Evolutionary conservation across 2,797 vertebrate species (phyloP).

Genomic region (Mormyrus proboscirostris): DNA sequence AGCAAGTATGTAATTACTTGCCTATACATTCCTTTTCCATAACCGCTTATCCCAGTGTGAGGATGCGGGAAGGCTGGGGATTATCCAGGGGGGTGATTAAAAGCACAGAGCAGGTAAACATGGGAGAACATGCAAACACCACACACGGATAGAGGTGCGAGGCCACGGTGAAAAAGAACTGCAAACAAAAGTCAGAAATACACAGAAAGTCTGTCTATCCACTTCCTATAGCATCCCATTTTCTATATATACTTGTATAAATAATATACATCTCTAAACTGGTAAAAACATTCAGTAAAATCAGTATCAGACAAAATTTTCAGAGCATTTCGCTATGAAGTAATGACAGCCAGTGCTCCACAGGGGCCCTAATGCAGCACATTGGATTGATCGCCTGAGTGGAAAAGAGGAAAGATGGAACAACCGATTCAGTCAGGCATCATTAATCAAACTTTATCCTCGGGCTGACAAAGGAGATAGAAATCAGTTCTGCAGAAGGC

Average conservation of each 20-base stretch:
- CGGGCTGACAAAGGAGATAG: not conserved
- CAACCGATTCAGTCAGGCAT: slow-evolving; percentile 17
- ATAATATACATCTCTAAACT: slow-evolving; percentile 8
- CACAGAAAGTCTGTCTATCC: not conserved
- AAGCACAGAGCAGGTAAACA: not conserved
- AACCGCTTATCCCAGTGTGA: not conserved
- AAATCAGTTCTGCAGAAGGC: slow-evolving; percentile 6
- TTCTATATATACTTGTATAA: not conserved
- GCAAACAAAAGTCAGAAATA: not conserved
- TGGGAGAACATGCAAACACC: not conserved
- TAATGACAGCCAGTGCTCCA: not conserved
- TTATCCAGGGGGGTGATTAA: not conserved
- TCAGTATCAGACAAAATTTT: slow-evolving; percentile 8
- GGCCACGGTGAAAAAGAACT: not conserved
- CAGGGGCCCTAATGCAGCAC: not conserved
- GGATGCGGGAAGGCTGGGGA: not conserved
- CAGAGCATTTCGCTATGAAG: slow-evolving; percentile 10
- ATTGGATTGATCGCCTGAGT: not conserved
- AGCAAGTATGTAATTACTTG: not conserved
- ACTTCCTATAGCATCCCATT: not conserved
- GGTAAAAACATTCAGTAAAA: slow-evolving; percentile 19
- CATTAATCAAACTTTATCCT: slow-evolving; percentile 19
- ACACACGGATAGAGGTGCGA: not conserved
- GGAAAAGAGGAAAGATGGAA: not conserved
- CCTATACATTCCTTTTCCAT: not conserved